phyloP scores from a whole-genome alignment of 2,113 vertebrate species.

The Columba janthina region DNA sequence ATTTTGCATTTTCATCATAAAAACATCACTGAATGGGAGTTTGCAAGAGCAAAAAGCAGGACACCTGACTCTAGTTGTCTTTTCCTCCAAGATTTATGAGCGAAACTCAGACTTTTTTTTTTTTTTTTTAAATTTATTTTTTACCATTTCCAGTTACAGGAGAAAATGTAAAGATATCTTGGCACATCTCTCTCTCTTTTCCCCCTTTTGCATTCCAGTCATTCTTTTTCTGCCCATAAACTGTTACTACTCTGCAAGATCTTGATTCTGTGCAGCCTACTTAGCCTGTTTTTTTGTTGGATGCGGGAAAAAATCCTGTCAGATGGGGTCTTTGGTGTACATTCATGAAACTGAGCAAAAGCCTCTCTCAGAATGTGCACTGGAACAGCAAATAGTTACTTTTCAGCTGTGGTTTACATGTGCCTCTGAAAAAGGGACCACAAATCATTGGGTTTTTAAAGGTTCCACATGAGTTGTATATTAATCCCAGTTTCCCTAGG shows the following conservation, averaged over 20 bases:
- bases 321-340: slow-evolving; percentile 24
- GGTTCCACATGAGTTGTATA: slow-evolving; percentile 55
- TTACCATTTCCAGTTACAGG: slow-evolving; percentile 30
- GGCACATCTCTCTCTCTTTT: not conserved
- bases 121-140: not conserved
- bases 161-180: slow-evolving; percentile 56
- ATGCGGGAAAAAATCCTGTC: slow-evolving; percentile 23
- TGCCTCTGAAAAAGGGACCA: slow-evolving; percentile 24
- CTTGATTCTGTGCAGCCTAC: slow-evolving; percentile 18
- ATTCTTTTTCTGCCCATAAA: slow-evolving; percentile 62
- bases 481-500: slow-evolving; percentile 56
- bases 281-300: not conserved
- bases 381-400: slow-evolving; percentile 33
- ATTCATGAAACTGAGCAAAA: slow-evolving; percentile 13
- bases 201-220: slow-evolving; percentile 33
- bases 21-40: not conserved
- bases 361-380: not conserved
- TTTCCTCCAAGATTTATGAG: not conserved
- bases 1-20: slow-evolving; percentile 49
- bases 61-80: slow-evolving; percentile 22
- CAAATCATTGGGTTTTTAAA: slow-evolving; percentile 59
- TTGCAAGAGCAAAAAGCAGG: not conserved
- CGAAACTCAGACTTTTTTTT: not conserved
- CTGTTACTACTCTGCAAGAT: not conserved
- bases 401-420: slow-evolving; percentile 53